Percentiles rank a stretch among this genome's conserved stretches.
phyloP scores from a whole-genome alignment of 2,113 vertebrate genomes.

The Charina bottae region DNA sequence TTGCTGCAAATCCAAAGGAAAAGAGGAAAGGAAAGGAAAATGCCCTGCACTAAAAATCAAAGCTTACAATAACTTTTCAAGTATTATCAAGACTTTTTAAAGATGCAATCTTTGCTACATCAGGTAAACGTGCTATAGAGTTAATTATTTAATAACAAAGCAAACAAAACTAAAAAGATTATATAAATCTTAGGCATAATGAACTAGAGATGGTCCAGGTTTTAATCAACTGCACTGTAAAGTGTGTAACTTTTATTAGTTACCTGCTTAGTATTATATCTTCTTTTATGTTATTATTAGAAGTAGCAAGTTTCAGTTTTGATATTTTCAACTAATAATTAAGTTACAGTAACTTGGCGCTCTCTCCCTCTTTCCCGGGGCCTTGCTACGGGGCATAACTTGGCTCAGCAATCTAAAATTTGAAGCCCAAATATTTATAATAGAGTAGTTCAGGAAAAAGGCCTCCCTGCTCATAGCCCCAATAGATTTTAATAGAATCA shows the following conservation, averaged over 20 bases:
- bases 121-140: conserved; percentile 69
- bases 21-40: background rate
- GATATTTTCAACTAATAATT: conserved; percentile 2
- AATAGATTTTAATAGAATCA: conserved; percentile 75
- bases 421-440: conserved; percentile 62
- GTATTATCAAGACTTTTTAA: conserved; percentile 64
- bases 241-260: conserved; percentile 29
- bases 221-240: conserved; percentile 51
- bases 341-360: conserved; percentile 29
- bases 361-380: no score
- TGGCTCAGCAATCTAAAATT: conserved; percentile 45
- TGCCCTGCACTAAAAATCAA: conserved; percentile 29
- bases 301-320: conserved; percentile 19
- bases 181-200: conserved; percentile 55
- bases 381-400: no score
- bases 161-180: conserved; percentile 7
- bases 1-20: conserved; percentile 51
- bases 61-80: conserved; percentile 67
- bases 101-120: conserved; percentile 69
- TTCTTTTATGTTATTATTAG: conserved; percentile 34
- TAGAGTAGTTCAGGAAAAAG: conserved; percentile 54
- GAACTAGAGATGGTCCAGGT: conserved; percentile 42
- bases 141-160: conserved; percentile 42
- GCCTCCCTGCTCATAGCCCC: conserved; percentile 53
- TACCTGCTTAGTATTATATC: conserved; percentile 34